Evolutionary conservation across 1,140 invertebrate genomes (phyloP).

Genomic region (Formica selysi): DNA sequence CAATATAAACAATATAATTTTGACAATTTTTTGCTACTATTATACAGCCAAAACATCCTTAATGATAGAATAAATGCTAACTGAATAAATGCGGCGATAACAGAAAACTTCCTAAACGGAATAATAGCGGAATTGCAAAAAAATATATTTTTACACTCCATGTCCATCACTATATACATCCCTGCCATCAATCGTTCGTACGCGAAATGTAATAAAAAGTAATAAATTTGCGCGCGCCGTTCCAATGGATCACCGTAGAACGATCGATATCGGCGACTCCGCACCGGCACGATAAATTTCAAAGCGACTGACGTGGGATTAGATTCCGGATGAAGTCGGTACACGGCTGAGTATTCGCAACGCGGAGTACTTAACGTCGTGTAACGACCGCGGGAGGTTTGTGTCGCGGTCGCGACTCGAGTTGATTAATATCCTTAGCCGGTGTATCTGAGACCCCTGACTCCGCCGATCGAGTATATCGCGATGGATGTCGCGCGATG

Average conservation of each 20-base stretch:
- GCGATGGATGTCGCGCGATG: slow-evolving; percentile 18
- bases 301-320: slow-evolving; percentile 47
- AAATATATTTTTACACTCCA: slow-evolving; percentile 24
- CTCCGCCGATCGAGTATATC: slow-evolving; percentile 45
- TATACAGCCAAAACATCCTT: neutral
- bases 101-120: neutral
- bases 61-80: slow-evolving; percentile 19
- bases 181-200: slow-evolving; percentile 6
- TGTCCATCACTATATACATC: slow-evolving; percentile 8
- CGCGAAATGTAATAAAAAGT: slow-evolving; percentile 54
- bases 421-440: slow-evolving; percentile 66
- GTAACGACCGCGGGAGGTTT: slow-evolving; percentile 66
- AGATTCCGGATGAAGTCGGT: slow-evolving; percentile 71
- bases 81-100: slow-evolving; percentile 61
- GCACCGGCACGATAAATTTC: slow-evolving; percentile 68
- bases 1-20: no score
- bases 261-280: neutral
- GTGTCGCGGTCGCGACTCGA: slow-evolving; percentile 55
- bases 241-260: slow-evolving; percentile 13
- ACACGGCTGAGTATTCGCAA: slow-evolving; percentile 40
- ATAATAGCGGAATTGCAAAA: slow-evolving; percentile 22
- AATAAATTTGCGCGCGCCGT: slow-evolving; percentile 49
- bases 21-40: no score
- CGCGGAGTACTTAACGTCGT: slow-evolving; percentile 68
- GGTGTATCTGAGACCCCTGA: slow-evolving; percentile 46